Evolutionary conservation across 1,140 invertebrate genomes (phyloP), one percentile per base, ranked within the genome.

Genomic region (Drosophila equinoxialis): DNA sequence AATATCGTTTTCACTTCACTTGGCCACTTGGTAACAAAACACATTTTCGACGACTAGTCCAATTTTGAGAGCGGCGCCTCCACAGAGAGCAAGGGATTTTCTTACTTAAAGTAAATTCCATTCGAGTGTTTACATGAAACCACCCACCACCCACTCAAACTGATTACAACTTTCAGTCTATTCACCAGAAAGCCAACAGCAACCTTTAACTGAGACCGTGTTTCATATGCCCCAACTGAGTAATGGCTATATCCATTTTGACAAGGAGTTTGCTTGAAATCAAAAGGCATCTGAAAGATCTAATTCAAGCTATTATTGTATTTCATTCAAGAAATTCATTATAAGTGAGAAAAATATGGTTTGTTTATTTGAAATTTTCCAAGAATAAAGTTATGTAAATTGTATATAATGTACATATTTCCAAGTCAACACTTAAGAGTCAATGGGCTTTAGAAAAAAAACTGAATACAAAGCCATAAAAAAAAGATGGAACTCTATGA

Each of bases 81-180:
- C 13, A 41, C 39, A 45, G 2, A 14, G 6, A 48, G 45, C 45
- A 48, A 6, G 2, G 20, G 45, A 48, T 48, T 48, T 48, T 48
- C 45, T 48, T 48, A 48, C 45, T 8, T 7, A 48, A 48, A 48
- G 45, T 48, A 20, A 48, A 48, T 48, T 20, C 45, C 45, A 48
- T 48, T 48, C 14, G 42, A 17, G 35, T 35, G 42, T 17, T 20
- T 17, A 48, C 14, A 17, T 48, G 14, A 2, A 17, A 2, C 42
- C 14, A 14, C 42, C 39, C 42, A 7, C 45, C 45, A 48, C 45
- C 14, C 45, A 17, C 30, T 20, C 17, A 48, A 48, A 48, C 45
- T 48, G 45, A 48, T 48, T 48, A 14, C 14, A 48, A 48, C 45
- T 48, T 48, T 48, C 45, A 48, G 17, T 14, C 17, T 14, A 48